Conservation (phyloP, 2,888 invertebrate species). For the Idaea dimidiata region DNA sequence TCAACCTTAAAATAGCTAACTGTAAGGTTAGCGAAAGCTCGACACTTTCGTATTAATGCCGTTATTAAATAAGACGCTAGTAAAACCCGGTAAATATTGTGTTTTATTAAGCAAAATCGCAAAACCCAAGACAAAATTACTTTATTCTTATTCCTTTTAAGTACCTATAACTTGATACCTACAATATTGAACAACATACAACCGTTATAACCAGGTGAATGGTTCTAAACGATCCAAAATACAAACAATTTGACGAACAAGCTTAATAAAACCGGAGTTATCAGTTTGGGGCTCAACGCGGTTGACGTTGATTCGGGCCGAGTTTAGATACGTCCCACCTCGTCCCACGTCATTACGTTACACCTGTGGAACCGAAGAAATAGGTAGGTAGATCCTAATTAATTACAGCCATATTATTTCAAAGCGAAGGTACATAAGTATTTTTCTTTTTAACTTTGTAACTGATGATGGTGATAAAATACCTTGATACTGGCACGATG, state of each 20-base stretch:
- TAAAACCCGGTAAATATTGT: no score
- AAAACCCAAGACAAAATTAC: no score
- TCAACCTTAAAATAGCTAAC: no score
- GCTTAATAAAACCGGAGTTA: constrained; percentile 18
- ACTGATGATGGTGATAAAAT: neutral
- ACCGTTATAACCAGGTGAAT: neutral
- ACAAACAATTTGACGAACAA: constrained; percentile 29
- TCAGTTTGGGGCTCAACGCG: constrained; percentile 29
- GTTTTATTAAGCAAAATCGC: no score
- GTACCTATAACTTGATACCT: no score
- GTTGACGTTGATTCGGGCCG: constrained; percentile 39
- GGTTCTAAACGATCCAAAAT: constrained; percentile 5
- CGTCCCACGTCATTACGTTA: constrained; percentile 38
- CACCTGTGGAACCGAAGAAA: constrained; percentile 44
- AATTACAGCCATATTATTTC: constrained; percentile 26
- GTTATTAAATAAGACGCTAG: no score
- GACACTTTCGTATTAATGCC: no score
- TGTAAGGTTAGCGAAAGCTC: no score
- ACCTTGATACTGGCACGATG: neutral
- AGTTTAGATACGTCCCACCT: constrained; percentile 39
- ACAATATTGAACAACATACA: no score
- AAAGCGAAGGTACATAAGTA: neutral
- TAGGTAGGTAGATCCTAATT: constrained; percentile 33
- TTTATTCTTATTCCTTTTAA: no score
- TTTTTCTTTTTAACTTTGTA: no score